Percentiles rank a stretch among this genome's conserved stretches.
Evolutionary conservation across 2,113 vertebrate species (phyloP).

Genomic region (Toxostoma redivivum): DNA sequence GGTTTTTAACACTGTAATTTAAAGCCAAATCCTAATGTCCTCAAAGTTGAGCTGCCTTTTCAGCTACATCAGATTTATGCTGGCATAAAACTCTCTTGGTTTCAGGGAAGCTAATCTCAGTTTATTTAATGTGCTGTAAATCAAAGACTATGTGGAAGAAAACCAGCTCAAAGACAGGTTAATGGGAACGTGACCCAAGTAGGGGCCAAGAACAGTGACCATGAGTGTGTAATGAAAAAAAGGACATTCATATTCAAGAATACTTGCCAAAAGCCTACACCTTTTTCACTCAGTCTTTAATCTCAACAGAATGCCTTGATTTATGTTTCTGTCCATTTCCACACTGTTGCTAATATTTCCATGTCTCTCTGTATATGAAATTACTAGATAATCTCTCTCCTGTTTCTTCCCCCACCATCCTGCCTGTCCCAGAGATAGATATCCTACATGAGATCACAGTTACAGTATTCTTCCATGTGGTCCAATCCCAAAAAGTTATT

Average conservation of each 20-base stretch:
- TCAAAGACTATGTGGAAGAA: neutral
- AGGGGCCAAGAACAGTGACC: neutral
- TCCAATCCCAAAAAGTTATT: neutral
- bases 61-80: neutral
- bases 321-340: slow-evolving; percentile 23
- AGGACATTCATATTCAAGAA: neutral
- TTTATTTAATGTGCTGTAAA: slow-evolving; percentile 17
- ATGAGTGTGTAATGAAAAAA: neutral
- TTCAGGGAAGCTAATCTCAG: slow-evolving; percentile 12
- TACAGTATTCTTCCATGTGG: neutral
- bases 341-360: neutral
- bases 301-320: neutral
- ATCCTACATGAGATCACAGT: neutral
- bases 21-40: neutral
- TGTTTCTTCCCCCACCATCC: neutral
- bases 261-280: neutral
- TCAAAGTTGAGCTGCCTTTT: neutral
- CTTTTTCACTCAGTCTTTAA: neutral
- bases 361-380: neutral
- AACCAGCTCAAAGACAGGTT: neutral
- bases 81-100: neutral
- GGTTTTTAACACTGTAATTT: neutral
- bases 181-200: neutral
- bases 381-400: neutral
- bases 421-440: neutral